Conservation (phyloP, 2,113 vertebrate genomes). For the Acinonyx jubatus region DNA sequence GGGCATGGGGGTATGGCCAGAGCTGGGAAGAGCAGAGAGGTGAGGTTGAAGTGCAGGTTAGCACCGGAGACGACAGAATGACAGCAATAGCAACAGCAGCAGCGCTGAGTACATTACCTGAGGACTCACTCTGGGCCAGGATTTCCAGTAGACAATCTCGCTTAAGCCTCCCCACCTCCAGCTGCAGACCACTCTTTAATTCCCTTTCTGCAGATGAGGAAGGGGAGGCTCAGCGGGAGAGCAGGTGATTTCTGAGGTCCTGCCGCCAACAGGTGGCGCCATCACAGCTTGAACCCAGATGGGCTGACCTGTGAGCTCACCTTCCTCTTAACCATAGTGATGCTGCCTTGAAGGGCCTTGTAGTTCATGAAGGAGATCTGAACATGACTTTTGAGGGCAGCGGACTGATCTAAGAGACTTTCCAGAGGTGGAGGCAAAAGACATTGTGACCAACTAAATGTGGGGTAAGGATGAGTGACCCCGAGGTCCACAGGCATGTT, state of each 20-base stretch:
- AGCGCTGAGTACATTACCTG: too few relatives aligned
- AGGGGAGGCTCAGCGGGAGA: not conserved
- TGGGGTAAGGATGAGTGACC: not conserved
- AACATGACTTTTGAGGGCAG: not conserved
- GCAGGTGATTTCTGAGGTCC: not conserved
- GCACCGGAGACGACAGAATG: accelerated
- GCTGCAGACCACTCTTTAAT: not conserved
- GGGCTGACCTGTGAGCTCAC: not conserved
- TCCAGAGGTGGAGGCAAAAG: not conserved
- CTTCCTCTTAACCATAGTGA: not conserved
- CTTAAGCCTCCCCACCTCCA: not conserved
- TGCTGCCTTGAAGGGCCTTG: not conserved
- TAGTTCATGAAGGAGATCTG: not conserved
- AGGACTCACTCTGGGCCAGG: not conserved
- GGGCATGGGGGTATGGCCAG: accelerated
- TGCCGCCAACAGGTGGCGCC: not conserved
- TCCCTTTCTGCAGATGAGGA: not conserved
- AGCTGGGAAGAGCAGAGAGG: not conserved
- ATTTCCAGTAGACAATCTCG: not conserved
- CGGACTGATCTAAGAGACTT: not conserved
- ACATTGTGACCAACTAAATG: not conserved
- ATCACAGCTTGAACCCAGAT: not conserved
- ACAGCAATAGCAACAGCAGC: not conserved
- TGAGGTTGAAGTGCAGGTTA: not conserved
- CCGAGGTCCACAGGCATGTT: not conserved